Conservation (phyloP, 2,797 vertebrate genomes). For the Cheirogaleus major region DNA sequence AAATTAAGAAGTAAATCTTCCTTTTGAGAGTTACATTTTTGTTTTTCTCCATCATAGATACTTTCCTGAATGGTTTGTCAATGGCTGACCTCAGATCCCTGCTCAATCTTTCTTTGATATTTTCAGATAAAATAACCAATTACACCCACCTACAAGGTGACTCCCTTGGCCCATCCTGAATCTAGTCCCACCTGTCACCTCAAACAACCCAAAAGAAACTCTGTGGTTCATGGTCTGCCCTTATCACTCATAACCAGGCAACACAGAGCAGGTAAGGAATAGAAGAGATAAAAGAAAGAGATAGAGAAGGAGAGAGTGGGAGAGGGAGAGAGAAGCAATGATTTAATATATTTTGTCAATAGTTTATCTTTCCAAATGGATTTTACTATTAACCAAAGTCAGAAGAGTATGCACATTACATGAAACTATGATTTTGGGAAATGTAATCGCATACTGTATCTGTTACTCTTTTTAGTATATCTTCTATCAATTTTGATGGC, state of each 20-base stretch:
- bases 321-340: not conserved
- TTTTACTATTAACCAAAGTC: not conserved
- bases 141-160: not conserved
- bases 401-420: not conserved
- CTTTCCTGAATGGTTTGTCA: not conserved
- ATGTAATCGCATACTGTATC: not conserved
- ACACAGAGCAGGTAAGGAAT: not conserved
- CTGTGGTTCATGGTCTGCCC: not conserved
- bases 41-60: not conserved
- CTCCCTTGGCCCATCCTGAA: not conserved
- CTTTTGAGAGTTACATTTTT: not conserved
- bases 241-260: not conserved
- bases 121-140: conserved; percentile 22
- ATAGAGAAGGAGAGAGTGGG: not conserved
- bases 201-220: not conserved
- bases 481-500: not conserved
- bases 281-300: not conserved
- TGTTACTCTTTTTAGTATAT: not conserved
- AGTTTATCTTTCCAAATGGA: not conserved
- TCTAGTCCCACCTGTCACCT: not conserved
- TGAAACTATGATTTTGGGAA: not conserved
- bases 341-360: not conserved
- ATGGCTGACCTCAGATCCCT: not conserved
- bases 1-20: conserved; percentile 8
- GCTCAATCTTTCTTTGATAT: not conserved